Conservation (phyloP, 2,113 vertebrate genomes). For the Dicaeum eximium region DNA sequence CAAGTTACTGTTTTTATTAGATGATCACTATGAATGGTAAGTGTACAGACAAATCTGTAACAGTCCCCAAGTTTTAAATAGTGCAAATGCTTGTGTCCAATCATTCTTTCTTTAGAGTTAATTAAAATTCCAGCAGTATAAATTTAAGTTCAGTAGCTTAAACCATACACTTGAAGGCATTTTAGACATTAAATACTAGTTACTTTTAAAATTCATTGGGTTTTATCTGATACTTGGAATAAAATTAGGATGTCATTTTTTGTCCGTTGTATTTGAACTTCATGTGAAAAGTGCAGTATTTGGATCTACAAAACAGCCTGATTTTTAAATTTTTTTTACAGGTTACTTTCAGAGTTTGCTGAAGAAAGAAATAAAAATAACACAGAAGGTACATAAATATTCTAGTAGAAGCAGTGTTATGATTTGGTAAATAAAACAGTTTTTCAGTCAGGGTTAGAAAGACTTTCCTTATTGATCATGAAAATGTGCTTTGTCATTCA, state of each 20-base stretch:
- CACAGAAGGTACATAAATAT: constrained; percentile 68
- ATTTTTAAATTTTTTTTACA: background rate
- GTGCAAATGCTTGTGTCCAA: background rate
- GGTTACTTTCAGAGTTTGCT: constrained; percentile 67
- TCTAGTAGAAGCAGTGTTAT: background rate
- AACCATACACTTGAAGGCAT: background rate
- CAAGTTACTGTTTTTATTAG: constrained; percentile 86
- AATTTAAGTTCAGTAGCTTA: background rate
- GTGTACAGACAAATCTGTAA: background rate
- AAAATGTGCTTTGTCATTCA: background rate
- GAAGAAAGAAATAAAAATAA: constrained; percentile 62
- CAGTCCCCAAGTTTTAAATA: background rate
- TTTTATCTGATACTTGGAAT: background rate
- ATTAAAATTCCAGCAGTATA: too few species aligned
- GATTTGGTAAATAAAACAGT: background rate
- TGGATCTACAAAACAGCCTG: background rate
- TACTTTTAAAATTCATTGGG: background rate
- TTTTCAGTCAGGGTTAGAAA: background rate
- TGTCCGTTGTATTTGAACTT: background rate
- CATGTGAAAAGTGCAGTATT: background rate
- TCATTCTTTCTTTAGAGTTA: background rate
- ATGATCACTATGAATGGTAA: constrained; percentile 88
- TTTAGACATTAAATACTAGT: background rate
- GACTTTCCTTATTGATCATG: background rate
- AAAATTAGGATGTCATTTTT: background rate